Evolutionary conservation across 2,797 vertebrate genomes (phyloP), one percentile per base, ranked within the genome.

Genomic region (Falco novaeseelandiae): DNA sequence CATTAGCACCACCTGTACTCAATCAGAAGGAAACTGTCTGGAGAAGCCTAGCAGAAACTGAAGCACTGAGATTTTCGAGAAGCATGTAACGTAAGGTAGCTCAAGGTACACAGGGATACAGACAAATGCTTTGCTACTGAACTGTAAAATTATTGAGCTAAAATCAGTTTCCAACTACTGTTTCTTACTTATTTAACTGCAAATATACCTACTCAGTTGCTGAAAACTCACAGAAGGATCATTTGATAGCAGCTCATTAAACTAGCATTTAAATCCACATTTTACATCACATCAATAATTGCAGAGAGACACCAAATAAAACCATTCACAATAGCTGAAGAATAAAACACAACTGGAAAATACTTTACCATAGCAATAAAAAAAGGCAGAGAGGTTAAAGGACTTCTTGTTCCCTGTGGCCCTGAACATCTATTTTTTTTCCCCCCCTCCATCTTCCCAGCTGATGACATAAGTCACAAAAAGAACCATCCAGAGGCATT

Each of bases 201-300:
- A 89, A 93, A 86, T 65, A 38, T 36, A 81, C 26, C 83, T 61
- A 34, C 18, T 91, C 55, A 20, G 29, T 44, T 29, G 34, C 62
- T 63, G 73, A 93, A 86, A 67, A 70, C 29, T 78, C 80, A 91
- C 73, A 85, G 52, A 92, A 94, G 44, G 70, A 58, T 87, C 83
- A 95, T 90, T 58, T 55, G 18, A 90, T 26, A 77, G 52, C 51
- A 89, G 57, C 22, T 88, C 62, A 77, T 87, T 87, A 87, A 89
- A 91, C 26, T 46, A 30, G 48, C 38, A n/a, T 48, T 90, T 78
- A 90, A 82, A 86, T 62, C n/a, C 54, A 70, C 22, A 4, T 76
- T 93, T 88, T 57, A 79, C 13, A 46, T 38, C 40, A 62, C n/a
- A 69, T 81, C 78, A 92, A 88, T 90, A 90, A 83, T 46, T 58